phyloP scores from a whole-genome alignment of 2,797 vertebrate species.

The Eupleurogrammus muticus region DNA sequence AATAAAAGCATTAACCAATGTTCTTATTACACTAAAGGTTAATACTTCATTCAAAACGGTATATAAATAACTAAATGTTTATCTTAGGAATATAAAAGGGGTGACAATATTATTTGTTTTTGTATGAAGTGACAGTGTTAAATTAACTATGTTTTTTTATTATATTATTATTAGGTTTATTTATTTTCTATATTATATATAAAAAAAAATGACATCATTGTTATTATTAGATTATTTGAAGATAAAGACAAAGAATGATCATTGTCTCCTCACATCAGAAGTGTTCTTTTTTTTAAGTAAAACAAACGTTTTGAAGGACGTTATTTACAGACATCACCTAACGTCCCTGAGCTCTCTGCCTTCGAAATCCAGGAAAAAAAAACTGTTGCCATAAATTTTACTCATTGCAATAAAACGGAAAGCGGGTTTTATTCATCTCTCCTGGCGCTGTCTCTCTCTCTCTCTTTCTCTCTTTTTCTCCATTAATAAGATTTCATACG shows the following conservation, averaged over 20 bases:
- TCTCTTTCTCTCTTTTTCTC: background rate
- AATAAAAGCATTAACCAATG: too few species aligned
- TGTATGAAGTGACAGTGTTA: too few species aligned
- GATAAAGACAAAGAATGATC: background rate
- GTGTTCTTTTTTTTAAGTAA: background rate
- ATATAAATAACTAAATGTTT: too few species aligned
- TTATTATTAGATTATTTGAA: background rate
- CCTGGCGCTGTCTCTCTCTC: slow-evolving; percentile 1
- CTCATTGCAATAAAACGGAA: slow-evolving; percentile 58
- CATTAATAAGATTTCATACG: slow-evolving; percentile 18
- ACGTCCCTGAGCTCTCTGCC: slow-evolving; percentile 19
- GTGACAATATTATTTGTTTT: too few species aligned
- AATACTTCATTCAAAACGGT: too few species aligned
- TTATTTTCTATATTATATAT: too few species aligned
- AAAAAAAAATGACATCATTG: too few species aligned
- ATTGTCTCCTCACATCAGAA: background rate
- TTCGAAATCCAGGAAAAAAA: slow-evolving; percentile 51
- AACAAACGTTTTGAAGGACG: slow-evolving; percentile 10
- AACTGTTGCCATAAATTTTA: slow-evolving; percentile 52
- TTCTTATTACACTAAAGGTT: too few species aligned
- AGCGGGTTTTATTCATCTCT: slow-evolving; percentile 54
- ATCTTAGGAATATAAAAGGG: too few species aligned
- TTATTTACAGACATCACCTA: slow-evolving; percentile 28
- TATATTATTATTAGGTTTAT: too few species aligned
- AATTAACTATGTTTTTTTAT: too few species aligned